A percentile compares a stretch with the other conserved stretches of the same genome.
These are phyloP conservation scores for Adoxophyes honmai DNA, from an alignment of 1,140 invertebrate species.

Conservation along the genomic window DNA sequence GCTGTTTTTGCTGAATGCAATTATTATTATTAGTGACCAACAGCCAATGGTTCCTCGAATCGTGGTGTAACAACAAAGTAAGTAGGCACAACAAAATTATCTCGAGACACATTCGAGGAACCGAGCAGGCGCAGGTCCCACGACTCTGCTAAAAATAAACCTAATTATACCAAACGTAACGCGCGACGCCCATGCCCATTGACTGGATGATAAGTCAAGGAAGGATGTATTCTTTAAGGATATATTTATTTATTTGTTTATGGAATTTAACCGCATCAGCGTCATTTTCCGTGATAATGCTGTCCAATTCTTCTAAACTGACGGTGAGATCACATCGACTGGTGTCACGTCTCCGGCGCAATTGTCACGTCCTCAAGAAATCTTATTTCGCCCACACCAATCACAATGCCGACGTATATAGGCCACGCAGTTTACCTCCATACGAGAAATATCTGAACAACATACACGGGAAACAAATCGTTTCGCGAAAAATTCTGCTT, in stretches of 20 bases:
- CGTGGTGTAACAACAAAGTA: constrained; percentile 29
- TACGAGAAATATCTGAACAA: neutral
- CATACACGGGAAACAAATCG: neutral
- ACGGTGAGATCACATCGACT: constrained; percentile 45
- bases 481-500: too few relatives aligned
- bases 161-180: too few relatives aligned
- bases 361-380: constrained; percentile 56
- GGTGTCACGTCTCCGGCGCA: constrained; percentile 46
- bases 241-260: too few relatives aligned
- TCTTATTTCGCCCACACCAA: constrained; percentile 28
- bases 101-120: constrained; percentile 38
- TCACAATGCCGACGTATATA: constrained; percentile 13
- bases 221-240: constrained; percentile 9
- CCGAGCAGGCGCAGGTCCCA: constrained; percentile 19
- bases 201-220: too few relatives aligned
- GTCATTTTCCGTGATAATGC: neutral
- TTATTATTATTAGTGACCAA: constrained; percentile 30
- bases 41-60: constrained; percentile 47
- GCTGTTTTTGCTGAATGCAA: constrained; percentile 56
- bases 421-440: constrained; percentile 8
- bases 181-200: too few relatives aligned
- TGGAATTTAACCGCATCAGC: too few relatives aligned
- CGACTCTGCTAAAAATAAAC: constrained; percentile 30
- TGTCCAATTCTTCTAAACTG: constrained; percentile 23
- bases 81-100: constrained; percentile 40